Conservation (phyloP, 2,113 vertebrate species). For the Galeopterus variegatus region DNA sequence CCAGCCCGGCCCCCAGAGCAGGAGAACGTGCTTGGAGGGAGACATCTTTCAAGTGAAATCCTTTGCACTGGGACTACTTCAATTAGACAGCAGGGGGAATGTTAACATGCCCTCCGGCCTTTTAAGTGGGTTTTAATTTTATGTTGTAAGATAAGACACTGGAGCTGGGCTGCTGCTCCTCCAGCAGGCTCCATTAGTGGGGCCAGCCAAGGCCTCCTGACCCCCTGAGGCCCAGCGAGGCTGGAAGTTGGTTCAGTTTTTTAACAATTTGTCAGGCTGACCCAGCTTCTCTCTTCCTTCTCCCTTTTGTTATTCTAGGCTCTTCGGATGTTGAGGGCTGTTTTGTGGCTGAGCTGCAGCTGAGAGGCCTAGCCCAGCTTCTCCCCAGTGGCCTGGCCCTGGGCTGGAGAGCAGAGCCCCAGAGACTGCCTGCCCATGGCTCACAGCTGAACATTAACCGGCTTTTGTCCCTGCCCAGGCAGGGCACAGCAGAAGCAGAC, state of each 20-base stretch:
- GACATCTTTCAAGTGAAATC: conserved; percentile 85
- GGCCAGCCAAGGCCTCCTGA: conserved; percentile 80
- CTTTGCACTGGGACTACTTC: conserved; percentile 84
- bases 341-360: not conserved
- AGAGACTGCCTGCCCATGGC: not conserved
- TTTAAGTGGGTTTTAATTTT: conserved; percentile 88
- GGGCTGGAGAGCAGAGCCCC: not conserved
- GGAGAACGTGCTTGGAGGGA: conserved; percentile 51
- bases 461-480: conserved; percentile 5
- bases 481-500: conserved; percentile 73
- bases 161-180: conserved; percentile 73
- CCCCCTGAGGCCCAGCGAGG: conserved; percentile 73
- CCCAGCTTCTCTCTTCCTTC: conserved; percentile 70
- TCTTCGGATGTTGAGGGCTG: not conserved
- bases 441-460: not conserved
- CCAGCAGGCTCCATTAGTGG: conserved; percentile 83
- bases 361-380: not conserved
- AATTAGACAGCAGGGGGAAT: conserved; percentile 86
- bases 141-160: conserved; percentile 87
- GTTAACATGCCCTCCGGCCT: conserved; percentile 87
- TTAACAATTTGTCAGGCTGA: conserved; percentile 84
- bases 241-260: conserved; percentile 82
- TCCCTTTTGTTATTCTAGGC: conserved; percentile 42
- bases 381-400: not conserved
- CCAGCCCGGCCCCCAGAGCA: not conserved